Evolutionary conservation across 1,140 invertebrate genomes (phyloP), one percentile per base, ranked within the genome.

Genomic region (Polypedilum vanderplanki): DNA sequence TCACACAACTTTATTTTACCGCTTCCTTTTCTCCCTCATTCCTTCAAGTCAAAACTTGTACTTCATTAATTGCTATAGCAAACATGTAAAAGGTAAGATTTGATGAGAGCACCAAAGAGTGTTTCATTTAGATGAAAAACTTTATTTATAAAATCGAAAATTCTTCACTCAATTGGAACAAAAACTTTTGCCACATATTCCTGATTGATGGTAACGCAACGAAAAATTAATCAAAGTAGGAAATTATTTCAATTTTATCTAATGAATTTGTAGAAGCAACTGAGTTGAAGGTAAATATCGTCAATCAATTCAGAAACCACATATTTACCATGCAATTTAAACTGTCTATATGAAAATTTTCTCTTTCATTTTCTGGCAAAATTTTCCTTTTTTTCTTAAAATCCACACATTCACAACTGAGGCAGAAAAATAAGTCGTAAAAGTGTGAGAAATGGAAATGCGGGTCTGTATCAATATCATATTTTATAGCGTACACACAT

Each of bases 61-160:
- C 46, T 57, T 57, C 46, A 57, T 57, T 57, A 57, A 57, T 57
- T 57, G 46, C 12, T 57, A 57, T 57, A 57, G 46, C 46, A 57
- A 57, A 57, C 12, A 57, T 57, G 12, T 57, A 57, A 33, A 33
- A 33, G 24, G 24, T 33, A 33, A 33, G 24, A 12, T 12, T 57
- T 12, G 7, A 57, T 57, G 46, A 57, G 9, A 15, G 46, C 15
- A 57, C 8, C 12, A n/a, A 57, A 57, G n/a, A 57, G 24, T 33
- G 24, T 33, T 33, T 33, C 24, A 33, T 33, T 33, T 33, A 33
- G 24, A 5, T 5, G 5, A 33, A 5, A 33, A 33, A 33, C 24
- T 33, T 33, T 33, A 3, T 5, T 3, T 5, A 33, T 33, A 33
- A 33, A 33, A 33, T 33, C 24, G n/a, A n/a, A 33, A 33, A 3